Conservation (phyloP, 2,888 invertebrate genomes). For the Limenitis camilla region DNA sequence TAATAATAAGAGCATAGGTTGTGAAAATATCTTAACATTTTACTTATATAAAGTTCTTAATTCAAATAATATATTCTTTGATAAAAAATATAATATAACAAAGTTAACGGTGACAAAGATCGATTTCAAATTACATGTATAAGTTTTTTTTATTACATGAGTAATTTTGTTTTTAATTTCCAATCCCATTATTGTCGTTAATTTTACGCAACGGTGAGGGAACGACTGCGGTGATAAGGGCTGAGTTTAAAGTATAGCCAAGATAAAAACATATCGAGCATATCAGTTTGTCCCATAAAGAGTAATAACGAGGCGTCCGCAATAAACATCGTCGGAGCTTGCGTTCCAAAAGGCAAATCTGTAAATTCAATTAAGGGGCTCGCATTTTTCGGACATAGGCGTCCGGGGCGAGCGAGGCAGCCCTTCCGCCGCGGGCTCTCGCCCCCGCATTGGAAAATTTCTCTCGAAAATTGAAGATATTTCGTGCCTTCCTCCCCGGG, state of each 20-base stretch:
- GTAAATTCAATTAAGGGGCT: conserved; percentile 71
- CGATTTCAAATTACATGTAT: too few relatives aligned
- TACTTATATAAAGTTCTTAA: too few relatives aligned
- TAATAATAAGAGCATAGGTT: too few relatives aligned
- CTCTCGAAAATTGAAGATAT: conserved; percentile 75
- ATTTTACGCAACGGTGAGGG: background rate
- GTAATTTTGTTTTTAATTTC: too few relatives aligned
- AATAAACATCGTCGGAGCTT: conserved; percentile 54
- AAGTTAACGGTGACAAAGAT: too few relatives aligned
- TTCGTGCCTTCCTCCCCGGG: conserved; percentile 69
- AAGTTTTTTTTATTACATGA: too few relatives aligned
- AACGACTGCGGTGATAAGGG: background rate
- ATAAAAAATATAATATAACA: too few relatives aligned
- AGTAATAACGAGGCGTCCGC: conserved; percentile 52
- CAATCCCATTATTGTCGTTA: background rate
- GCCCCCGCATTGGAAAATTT: conserved; percentile 73
- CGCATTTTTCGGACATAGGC: conserved; percentile 71
- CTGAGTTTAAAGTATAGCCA: conserved; percentile 29
- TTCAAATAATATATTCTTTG: too few relatives aligned
- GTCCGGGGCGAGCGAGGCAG: conserved; percentile 56
- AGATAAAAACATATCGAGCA: conserved; percentile 38
- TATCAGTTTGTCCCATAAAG: conserved; percentile 41
- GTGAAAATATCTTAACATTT: too few relatives aligned
- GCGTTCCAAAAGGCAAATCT: conserved; percentile 69
- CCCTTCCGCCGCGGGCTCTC: conserved; percentile 69